Evolutionary conservation across 2,113 vertebrate species (phyloP).

Genomic region (Lamprologus callipterus): DNA sequence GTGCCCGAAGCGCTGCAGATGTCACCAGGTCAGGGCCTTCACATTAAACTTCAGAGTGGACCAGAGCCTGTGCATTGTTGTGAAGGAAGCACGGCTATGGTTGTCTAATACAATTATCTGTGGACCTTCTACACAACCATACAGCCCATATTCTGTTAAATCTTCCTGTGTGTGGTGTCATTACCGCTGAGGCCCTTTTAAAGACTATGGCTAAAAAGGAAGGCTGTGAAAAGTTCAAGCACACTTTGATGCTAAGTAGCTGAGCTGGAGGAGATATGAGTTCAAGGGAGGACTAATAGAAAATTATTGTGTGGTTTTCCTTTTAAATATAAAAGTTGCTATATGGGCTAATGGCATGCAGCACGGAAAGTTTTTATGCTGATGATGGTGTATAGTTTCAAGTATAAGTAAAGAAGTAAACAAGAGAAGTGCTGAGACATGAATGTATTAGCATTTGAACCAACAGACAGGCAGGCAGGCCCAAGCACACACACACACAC

Average conservation of each 20-base stretch:
- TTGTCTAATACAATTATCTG: background rate
- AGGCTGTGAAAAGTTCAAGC: background rate
- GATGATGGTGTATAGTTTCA: conserved; percentile 27
- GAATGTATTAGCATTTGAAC: conserved; percentile 11
- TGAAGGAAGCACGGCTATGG: background rate
- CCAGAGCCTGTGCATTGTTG: background rate
- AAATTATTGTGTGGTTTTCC: conserved; percentile 1
- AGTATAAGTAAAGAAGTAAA: conserved; percentile 34
- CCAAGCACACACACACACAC: background rate
- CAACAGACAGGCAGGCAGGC: background rate
- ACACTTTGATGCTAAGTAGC: conserved; percentile 4
- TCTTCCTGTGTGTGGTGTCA: background rate
- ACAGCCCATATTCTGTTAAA: background rate
- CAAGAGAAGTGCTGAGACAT: conserved; percentile 41
- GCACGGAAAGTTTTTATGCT: conserved; percentile 35
- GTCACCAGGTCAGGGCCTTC: background rate
- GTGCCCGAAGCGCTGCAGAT: background rate
- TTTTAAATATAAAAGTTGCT: background rate
- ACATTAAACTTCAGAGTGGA: background rate
- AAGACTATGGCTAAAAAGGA: background rate
- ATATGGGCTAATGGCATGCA: conserved; percentile 28
- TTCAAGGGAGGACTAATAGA: background rate
- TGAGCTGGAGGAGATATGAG: background rate
- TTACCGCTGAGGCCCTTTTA: background rate
- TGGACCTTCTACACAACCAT: background rate